Conservation (phyloP, 2,888 invertebrate species). For the Dyspetes luteomarginatus region DNA sequence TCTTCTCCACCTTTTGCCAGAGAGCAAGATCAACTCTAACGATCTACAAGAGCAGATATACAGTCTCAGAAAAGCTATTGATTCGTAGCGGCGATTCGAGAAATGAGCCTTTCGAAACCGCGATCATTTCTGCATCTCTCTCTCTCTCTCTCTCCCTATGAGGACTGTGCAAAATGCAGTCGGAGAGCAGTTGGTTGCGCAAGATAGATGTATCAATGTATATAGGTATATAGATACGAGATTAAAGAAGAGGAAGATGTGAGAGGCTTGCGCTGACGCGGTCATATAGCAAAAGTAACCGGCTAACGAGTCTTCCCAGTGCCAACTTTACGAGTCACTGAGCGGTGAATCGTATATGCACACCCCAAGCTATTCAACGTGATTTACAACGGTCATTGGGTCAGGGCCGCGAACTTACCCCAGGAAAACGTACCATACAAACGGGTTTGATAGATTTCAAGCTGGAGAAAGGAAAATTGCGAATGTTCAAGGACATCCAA, state of each 20-base stretch:
- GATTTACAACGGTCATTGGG: constrained; percentile 74
- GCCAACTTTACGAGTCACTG: constrained; percentile 70
- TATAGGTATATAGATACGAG: constrained; percentile 29
- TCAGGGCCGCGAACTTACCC: constrained; percentile 67
- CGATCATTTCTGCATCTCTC: constrained; percentile 33
- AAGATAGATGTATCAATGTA: neutral
- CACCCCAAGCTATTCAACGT: constrained; percentile 39
- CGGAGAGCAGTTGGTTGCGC: constrained; percentile 8
- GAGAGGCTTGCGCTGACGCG: constrained; percentile 54
- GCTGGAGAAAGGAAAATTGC: constrained; percentile 30
- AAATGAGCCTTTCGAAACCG: constrained; percentile 43
- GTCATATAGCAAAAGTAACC: constrained; percentile 54
- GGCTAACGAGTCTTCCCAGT: constrained; percentile 68
- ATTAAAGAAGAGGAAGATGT: constrained; percentile 37
- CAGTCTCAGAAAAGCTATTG: constrained; percentile 52
- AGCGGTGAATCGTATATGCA: constrained; percentile 60
- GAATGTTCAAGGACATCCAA: constrained; percentile 42
- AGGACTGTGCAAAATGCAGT: constrained; percentile 43
- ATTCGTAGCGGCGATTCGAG: constrained; percentile 63
- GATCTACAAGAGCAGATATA: constrained; percentile 60
- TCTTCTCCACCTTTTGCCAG: constrained; percentile 50
- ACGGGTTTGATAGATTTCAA: constrained; percentile 4
- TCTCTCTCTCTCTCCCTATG: no score
- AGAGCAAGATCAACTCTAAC: constrained; percentile 63
- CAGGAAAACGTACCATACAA: constrained; percentile 49